Evolutionary conservation across 2,888 invertebrate species (phyloP), one percentile per base, ranked within the genome.

Genomic region (Brachypterus glaber): DNA sequence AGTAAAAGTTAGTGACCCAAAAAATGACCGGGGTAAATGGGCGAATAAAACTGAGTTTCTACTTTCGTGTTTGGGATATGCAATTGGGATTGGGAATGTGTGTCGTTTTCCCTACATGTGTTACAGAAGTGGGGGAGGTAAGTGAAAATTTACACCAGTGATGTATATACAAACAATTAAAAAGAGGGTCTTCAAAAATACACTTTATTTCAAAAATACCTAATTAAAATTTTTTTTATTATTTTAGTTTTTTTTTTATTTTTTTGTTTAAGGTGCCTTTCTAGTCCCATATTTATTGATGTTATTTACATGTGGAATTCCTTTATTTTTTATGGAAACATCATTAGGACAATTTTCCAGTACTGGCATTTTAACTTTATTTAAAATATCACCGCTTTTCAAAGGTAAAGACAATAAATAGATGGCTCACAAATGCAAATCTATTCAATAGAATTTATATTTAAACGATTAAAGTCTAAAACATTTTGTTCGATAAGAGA

Each of bases 91-190:
- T 40, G 87, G 88, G 40, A 89, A 88, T 60, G 78, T 89, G 8
- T 86, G 85, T 85, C 72, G 88, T 46, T 89, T 89, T 64, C 89
- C 89, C 1, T 89, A 88, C 60, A 66, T 88, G 39, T 87, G 86
- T 58, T 88, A 87, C 62, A 76, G 83, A 55, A 88, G 85, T 63
- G 88, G 88, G 11, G 88, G 88, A 61, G 88, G 87, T 82, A 58
- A 66, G 68, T 63, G n/a, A n/a, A n/a, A n/a, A n/a, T n/a, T n/a
- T n/a, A n/a, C n/a, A n/a, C n/a, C n/a, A n/a, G n/a, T n/a, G n/a
- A n/a, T n/a, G n/a, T n/a, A n/a, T n/a, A n/a, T n/a, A n/a, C n/a
- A n/a, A n/a, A n/a, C n/a, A n/a, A n/a, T n/a, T n/a, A n/a, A n/a
- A n/a, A n/a, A n/a, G n/a, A n/a, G n/a, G n/a, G n/a, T n/a, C n/a